A percentile compares a stretch with the other conserved stretches of the same genome.
These are phyloP conservation scores for Cephus cinctus DNA, from an alignment of 1,140 invertebrate species.

Conservation along the genomic window DNA sequence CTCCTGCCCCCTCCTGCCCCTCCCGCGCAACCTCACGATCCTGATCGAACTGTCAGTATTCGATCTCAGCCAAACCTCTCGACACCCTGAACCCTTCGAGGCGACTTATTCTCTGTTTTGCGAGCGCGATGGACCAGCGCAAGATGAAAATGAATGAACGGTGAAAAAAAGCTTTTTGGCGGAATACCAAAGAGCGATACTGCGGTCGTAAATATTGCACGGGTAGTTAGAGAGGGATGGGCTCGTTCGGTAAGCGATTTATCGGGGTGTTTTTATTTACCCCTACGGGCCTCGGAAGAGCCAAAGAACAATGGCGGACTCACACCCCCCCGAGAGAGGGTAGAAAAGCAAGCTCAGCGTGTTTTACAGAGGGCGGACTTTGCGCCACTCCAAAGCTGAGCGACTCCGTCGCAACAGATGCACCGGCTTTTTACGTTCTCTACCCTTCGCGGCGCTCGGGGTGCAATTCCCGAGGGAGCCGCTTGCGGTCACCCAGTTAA, in stretches of 20 bases:
- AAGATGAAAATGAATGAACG: no score
- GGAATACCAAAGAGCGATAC: no score
- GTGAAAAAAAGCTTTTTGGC: no score
- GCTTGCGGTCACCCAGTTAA: slow-evolving; percentile 49
- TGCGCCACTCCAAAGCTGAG: background rate
- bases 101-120: no score
- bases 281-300: slow-evolving; percentile 5
- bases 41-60: no score
- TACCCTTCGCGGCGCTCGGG: slow-evolving; percentile 17
- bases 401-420: slow-evolving; percentile 36
- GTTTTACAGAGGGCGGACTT: slow-evolving; percentile 9
- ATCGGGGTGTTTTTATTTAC: slow-evolving; percentile 24
- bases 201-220: slow-evolving; percentile 31
- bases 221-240: slow-evolving; percentile 25
- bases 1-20: no score
- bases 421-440: slow-evolving; percentile 13
- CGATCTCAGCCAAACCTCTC: no score
- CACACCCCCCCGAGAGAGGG: slow-evolving; percentile 16
- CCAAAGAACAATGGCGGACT: slow-evolving; percentile 14
- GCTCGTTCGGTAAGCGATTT: slow-evolving; percentile 25
- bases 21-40: no score
- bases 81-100: no score
- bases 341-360: background rate
- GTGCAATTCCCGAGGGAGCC: slow-evolving; percentile 22
- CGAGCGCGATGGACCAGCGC: no score